Percentiles rank a stretch among this genome's conserved stretches.
phyloP scores from a whole-genome alignment of 2,113 vertebrate species.

The Baryphthengus martii region DNA sequence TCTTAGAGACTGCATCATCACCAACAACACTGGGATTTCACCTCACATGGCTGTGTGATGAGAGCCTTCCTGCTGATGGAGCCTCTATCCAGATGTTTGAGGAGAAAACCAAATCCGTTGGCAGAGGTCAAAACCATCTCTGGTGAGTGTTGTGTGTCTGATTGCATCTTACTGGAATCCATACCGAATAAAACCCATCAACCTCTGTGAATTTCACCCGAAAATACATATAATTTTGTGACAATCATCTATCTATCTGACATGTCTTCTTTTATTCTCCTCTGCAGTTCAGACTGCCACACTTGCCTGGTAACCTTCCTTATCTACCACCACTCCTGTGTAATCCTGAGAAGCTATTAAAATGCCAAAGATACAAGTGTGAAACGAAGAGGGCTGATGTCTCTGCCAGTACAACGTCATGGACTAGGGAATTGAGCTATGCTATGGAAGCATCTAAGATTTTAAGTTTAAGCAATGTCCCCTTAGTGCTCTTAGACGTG shows the following conservation, averaged over 20 bases:
- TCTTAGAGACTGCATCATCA: background rate
- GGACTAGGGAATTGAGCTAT: background rate
- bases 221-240: background rate
- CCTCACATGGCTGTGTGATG: rapidly evolving
- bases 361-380: background rate
- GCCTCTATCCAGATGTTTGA: background rate
- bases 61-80: background rate
- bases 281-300: background rate
- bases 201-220: background rate
- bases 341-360: background rate
- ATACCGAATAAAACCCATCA: rapidly evolving
- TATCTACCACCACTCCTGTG: background rate
- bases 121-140: background rate
- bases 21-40: rapidly evolving
- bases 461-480: background rate
- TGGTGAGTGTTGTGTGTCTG: background rate
- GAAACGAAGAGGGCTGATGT: background rate
- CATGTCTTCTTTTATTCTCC: background rate
- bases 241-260: background rate
- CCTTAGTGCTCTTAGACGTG: background rate
- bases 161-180: background rate
- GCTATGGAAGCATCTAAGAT: background rate
- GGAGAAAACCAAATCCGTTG: background rate
- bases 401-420: background rate
- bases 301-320: background rate